Evolutionary conservation across 2,888 invertebrate genomes (phyloP).

Genomic region (Dromius quadrimaculatus): DNA sequence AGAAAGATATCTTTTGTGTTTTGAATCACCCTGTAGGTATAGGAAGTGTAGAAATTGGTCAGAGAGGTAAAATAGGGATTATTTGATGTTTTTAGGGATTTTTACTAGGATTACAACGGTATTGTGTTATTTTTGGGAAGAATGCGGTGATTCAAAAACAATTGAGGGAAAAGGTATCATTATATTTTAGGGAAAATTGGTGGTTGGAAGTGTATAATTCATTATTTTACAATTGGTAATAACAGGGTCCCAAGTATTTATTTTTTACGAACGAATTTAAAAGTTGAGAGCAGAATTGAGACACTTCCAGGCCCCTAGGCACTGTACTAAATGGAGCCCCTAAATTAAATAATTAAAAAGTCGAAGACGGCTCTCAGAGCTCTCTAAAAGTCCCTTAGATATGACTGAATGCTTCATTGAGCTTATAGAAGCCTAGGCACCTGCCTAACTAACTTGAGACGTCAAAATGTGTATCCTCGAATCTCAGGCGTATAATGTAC

Average conservation of each 20-base stretch:
- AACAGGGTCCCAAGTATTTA: background rate
- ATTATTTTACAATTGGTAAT: conserved; percentile 17
- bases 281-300: no score
- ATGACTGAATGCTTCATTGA: no score
- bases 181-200: conserved; percentile 10
- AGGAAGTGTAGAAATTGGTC: conserved; percentile 7
- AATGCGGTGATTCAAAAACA: conserved; percentile 40
- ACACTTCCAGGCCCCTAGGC: no score
- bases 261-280: no score
- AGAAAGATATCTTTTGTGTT: conserved; percentile 24
- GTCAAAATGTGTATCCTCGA: no score
- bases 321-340: no score
- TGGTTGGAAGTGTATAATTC: conserved; percentile 13
- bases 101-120: conserved; percentile 20
- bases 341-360: no score
- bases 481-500: no score
- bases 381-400: no score
- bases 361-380: no score
- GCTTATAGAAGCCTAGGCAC: no score
- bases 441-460: no score
- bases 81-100: conserved; percentile 41
- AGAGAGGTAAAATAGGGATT: background rate
- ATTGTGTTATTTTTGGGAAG: conserved; percentile 21
- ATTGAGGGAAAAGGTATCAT: conserved; percentile 2
- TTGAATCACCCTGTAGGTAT: conserved; percentile 10